Evolutionary conservation across 2,888 invertebrate genomes (phyloP).

Genomic region (Salticus scenicus): DNA sequence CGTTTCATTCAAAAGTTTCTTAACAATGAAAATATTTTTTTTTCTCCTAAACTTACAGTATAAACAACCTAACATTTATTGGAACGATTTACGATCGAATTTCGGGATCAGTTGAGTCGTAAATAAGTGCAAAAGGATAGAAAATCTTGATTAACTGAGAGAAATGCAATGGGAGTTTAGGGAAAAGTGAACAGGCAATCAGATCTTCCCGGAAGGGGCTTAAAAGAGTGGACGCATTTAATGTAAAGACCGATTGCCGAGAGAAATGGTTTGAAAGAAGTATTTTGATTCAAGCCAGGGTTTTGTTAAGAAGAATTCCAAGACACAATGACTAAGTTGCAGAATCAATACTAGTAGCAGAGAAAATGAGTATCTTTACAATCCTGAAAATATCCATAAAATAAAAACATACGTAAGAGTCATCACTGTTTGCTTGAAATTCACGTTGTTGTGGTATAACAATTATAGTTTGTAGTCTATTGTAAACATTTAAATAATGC

Average conservation of each 20-base stretch:
- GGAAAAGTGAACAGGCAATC: background rate
- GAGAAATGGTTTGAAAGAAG: background rate
- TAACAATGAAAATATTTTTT: background rate
- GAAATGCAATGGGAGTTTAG: background rate
- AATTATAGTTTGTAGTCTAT: no score
- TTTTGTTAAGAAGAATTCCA: background rate
- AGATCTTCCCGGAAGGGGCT: background rate
- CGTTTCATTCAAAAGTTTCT: no score
- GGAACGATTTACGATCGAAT: background rate
- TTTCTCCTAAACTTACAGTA: background rate
- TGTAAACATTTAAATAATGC: no score
- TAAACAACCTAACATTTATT: background rate
- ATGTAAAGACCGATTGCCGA: background rate
- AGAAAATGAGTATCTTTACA: no score
- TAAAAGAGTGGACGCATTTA: background rate
- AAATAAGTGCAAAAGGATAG: background rate
- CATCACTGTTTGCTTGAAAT: no score
- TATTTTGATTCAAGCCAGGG: background rate
- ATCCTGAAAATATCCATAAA: no score
- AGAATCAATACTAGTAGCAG: no score
- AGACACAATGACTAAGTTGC: no score
- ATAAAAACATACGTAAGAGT: no score
- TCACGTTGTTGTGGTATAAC: no score
- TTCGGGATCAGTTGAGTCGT: background rate
- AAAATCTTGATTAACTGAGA: background rate